Base-by-base conservation (phyloP, 2,113 vertebrate genomes). In the Bubalus kerabau region DNA sequence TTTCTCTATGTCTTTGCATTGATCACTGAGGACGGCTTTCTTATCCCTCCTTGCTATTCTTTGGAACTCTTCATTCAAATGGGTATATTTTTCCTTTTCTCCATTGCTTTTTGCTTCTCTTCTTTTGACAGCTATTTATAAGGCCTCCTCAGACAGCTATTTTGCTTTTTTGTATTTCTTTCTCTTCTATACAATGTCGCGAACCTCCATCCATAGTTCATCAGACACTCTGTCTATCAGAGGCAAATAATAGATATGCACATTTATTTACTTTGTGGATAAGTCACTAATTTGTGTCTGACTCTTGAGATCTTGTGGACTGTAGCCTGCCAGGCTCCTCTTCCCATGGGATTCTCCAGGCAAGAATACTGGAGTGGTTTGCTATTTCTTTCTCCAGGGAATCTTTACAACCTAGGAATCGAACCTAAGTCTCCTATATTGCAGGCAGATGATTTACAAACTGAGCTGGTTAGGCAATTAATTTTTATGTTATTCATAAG, bases 221-320 rank as follows among this genome's bases (percentile, higher is more conserved):
- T n/a, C 32, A 36, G 64, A 19, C 7, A 4, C 30, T 36, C 36
- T 36, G 36, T 62, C 60, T n/a, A 67, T n/a, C 62, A 67, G 16
- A 67, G 32, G 32, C 64, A 67, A 36, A 36, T 30, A 74, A 36
- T 84, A 81, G 40, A 71, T 83, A 80, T 57, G 5, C 32, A 21
- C 9, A 50, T 48, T 48, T 89, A 26, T 36, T 6, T 54, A 50
- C 48, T 60, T 92, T 40, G 32, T 67, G 32, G 64, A 8, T 67
- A 36, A 67, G 19, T 36, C 8, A 0, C 64, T 67, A 67, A 67
- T 36, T n/a, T 3, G 0, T 67, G 32, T 67, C 4, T 0, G 0
- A 67, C 64, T 36, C 4, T 67, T 67, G 8, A 5, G 4, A 67
- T 67, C 32, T 16, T 17, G 9, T 36, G 64, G 17, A 19, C 64